These are phyloP conservation scores for Monochamus saltuarius DNA, from an alignment of 1,140 invertebrate species.

Conservation along the genomic window DNA sequence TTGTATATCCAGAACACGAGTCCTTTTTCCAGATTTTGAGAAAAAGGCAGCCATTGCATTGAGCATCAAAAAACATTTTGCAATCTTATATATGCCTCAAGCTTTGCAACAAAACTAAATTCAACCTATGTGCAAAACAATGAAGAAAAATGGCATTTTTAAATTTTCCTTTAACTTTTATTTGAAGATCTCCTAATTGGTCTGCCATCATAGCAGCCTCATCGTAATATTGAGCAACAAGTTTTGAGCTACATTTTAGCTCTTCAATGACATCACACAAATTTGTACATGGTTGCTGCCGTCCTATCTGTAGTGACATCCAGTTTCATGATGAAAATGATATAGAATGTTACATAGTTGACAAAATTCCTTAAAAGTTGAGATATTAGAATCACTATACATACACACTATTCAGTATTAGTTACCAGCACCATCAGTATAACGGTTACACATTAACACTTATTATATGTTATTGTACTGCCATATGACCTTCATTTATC, in stretches of 20 bases:
- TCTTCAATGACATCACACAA: slow-evolving; percentile 10
- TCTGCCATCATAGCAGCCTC: slow-evolving; percentile 24
- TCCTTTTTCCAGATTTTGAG: slow-evolving; percentile 20
- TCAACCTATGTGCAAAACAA: too few species aligned
- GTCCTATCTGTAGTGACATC: slow-evolving; percentile 29
- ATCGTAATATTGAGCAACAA: slow-evolving; percentile 26
- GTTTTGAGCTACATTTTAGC: slow-evolving; percentile 19
- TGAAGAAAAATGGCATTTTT: too few species aligned
- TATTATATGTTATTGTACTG: too few species aligned
- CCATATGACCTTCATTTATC: too few species aligned
- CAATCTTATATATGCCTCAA: slow-evolving; percentile 9
- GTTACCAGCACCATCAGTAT: too few species aligned
- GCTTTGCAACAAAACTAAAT: not conserved
- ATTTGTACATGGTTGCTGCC: slow-evolving; percentile 16
- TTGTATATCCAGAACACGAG: slow-evolving; percentile 4
- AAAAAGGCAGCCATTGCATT: slow-evolving; percentile 14
- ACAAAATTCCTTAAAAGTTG: too few species aligned
- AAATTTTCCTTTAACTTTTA: not conserved
- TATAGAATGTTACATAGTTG: too few species aligned
- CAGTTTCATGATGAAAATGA: too few species aligned
- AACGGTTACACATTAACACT: too few species aligned
- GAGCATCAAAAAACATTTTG: slow-evolving; percentile 18
- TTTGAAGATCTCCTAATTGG: slow-evolving; percentile 13
- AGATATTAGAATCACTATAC: too few species aligned
- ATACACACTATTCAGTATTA: too few species aligned